Conservation (phyloP, 2,797 vertebrate genomes). For the Smutsia temminckii region DNA sequence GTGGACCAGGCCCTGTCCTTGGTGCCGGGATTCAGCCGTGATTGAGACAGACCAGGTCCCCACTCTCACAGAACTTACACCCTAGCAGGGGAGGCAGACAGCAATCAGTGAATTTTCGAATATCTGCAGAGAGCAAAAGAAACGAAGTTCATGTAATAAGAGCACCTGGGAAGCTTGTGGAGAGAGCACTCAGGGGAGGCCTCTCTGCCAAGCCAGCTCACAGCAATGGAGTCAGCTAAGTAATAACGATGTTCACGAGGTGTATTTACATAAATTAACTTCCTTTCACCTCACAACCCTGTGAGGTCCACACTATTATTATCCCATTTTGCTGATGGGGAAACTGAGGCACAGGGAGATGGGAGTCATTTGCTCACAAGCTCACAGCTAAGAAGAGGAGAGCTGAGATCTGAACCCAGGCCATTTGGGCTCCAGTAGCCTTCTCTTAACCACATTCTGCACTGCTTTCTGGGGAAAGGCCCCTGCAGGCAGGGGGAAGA, state of each 20-base stretch:
- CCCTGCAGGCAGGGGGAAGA: background rate
- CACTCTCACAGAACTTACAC: background rate
- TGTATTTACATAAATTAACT: background rate
- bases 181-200: background rate
- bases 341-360: background rate
- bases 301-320: background rate
- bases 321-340: background rate
- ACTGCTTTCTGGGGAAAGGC: background rate
- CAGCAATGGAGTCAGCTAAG: background rate
- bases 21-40: background rate
- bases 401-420: background rate
- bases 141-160: background rate
- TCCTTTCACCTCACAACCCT: background rate
- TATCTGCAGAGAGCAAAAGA: background rate
- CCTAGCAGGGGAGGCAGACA: background rate
- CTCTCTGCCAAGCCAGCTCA: background rate
- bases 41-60: background rate
- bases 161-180: background rate
- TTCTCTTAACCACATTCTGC: background rate
- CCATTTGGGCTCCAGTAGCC: background rate
- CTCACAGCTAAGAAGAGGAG: background rate
- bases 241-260: rapidly evolving
- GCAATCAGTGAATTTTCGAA: background rate
- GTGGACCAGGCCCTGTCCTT: background rate
- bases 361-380: background rate